Base-by-base conservation (phyloP, 2,888 invertebrate genomes). In the Agapetus fuscipes region DNA sequence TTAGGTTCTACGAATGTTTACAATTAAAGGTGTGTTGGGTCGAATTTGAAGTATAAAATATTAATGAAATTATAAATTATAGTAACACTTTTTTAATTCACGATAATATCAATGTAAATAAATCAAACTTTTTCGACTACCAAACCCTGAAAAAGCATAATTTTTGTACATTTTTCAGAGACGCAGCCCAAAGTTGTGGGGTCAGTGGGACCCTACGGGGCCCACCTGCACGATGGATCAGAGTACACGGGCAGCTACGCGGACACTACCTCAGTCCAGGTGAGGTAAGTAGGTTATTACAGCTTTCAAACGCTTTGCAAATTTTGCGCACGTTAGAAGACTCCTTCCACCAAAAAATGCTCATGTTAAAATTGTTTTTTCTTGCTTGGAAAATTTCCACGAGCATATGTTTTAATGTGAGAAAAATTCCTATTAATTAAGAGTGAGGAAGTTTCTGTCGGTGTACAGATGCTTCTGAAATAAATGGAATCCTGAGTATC, bases 121-220 rank as follows among this genome's bases (percentile, higher is more conserved):
- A n/a, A n/a, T n/a, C n/a, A n/a, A n/a, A n/a, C n/a, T n/a, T n/a
- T n/a, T n/a, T n/a, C n/a, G n/a, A n/a, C n/a, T n/a, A n/a, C n/a
- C n/a, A n/a, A n/a, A n/a, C n/a, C n/a, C n/a, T n/a, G n/a, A n/a
- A n/a, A n/a, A n/a, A n/a, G n/a, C n/a, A n/a, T n/a, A n/a, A n/a
- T n/a, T n/a, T n/a, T n/a, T n/a, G n/a, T 20, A 20, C 9, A 20
- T 20, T 30, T 46, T 17, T 46, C 49, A 7, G 46, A 46, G 5
- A 52, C 45, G 2, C 53, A 55, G 12, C 80, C 86, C 9, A 56
- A 81, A 50, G 74, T 95, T 31, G 88, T 86, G 14, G 95, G 90
- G 0, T 88, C 93, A 0, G 81, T 94, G 44, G 95, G 95, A 1
- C 90, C 95, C 0, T 95, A 88, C 58, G 95, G 94, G 1, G 94